Percentiles rank a stretch among this genome's conserved stretches.
phyloP scores from a whole-genome alignment of 1,140 invertebrate species.

The Drosophila willistoni region DNA sequence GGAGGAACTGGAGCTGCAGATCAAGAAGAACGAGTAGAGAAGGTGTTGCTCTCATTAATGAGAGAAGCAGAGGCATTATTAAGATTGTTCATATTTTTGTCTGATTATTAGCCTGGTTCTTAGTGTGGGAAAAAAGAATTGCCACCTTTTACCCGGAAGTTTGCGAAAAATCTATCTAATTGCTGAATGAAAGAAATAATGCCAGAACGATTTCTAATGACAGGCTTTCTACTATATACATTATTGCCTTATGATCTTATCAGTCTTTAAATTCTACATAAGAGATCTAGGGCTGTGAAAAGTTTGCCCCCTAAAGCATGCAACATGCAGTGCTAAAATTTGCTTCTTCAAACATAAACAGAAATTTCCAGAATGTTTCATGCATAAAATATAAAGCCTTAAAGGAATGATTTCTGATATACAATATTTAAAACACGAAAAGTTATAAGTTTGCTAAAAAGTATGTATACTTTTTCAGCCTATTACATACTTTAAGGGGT shows the following conservation, averaged over 20 bases:
- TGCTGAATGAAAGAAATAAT: neutral
- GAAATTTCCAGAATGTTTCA: too few relatives aligned
- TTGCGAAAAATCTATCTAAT: conserved; percentile 7
- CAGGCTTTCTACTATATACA: neutral
- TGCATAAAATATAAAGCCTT: too few relatives aligned
- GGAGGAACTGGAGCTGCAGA: conserved; percentile 1
- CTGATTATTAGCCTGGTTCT: conserved; percentile 69
- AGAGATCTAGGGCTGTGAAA: too few relatives aligned
- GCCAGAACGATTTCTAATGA: conserved; percentile 1
- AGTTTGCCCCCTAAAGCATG: too few relatives aligned
- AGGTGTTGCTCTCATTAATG: conserved; percentile 65
- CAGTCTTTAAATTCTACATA: too few relatives aligned
- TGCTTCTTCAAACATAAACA: too few relatives aligned
- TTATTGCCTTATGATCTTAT: neutral
- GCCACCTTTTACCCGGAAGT: conserved; percentile 16
- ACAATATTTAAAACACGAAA: too few relatives aligned
- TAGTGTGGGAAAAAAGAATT: conserved; percentile 60
- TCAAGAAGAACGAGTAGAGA: conserved; percentile 2
- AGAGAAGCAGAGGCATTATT: conserved; percentile 52
- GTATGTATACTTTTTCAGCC: too few relatives aligned
- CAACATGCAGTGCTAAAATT: too few relatives aligned
- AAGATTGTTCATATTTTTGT: conserved; percentile 68
- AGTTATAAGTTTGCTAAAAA: too few relatives aligned
- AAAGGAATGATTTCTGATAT: too few relatives aligned
- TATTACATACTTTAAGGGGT: too few relatives aligned